Evolutionary conservation across 2,113 vertebrate genomes (phyloP).

Genomic region (Xiphophorus maculatus): DNA sequence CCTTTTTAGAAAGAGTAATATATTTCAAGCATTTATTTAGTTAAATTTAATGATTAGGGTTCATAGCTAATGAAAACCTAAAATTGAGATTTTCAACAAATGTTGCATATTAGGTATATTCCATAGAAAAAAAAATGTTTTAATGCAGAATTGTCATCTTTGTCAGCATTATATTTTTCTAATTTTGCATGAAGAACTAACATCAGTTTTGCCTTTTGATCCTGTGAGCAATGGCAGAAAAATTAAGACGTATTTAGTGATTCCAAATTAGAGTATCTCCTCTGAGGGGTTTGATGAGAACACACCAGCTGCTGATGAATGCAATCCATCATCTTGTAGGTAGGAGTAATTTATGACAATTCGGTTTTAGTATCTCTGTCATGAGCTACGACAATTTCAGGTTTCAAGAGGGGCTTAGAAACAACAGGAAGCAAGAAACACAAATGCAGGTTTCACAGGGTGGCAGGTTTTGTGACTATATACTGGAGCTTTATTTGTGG

Average conservation of each 20-base stretch:
- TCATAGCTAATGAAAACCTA: neutral
- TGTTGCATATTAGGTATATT: neutral
- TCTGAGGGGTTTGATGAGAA: constrained; percentile 68
- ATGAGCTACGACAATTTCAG: constrained; percentile 57
- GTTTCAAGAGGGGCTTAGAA: constrained; percentile 47
- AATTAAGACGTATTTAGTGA: constrained; percentile 72
- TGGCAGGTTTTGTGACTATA: constrained; percentile 50
- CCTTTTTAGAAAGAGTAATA: neutral
- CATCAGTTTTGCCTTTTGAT: constrained; percentile 65
- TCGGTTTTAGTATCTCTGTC: constrained; percentile 66
- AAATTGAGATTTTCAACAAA: neutral
- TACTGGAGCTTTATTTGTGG: constrained; percentile 70
- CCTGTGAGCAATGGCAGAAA: constrained; percentile 53
- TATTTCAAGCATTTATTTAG: neutral
- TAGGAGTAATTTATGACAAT: constrained; percentile 69
- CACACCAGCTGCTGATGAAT: constrained; percentile 63
- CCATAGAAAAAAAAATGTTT: neutral
- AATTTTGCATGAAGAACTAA: constrained; percentile 62
- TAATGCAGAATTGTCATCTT: neutral
- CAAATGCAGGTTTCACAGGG: constrained; percentile 53
- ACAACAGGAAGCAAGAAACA: constrained; percentile 66
- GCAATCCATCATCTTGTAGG: constrained; percentile 77
- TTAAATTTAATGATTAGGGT: neutral
- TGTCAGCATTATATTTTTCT: constrained; percentile 63
- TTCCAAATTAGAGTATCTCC: constrained; percentile 60